Conservation (phyloP, 2,888 invertebrate species). For the Aplocera efformata region DNA sequence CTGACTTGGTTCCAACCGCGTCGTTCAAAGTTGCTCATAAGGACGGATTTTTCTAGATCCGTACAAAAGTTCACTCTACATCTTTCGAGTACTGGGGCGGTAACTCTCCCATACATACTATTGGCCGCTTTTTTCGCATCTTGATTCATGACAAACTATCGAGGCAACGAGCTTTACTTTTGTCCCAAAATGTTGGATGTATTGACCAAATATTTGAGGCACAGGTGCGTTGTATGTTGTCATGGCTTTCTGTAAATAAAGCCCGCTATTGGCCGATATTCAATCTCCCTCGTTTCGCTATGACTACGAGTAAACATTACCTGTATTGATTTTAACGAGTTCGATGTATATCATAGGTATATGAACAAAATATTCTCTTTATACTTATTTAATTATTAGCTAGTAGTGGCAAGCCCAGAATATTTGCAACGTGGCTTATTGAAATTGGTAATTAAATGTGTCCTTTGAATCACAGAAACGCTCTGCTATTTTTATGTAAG, state of each 20-base stretch:
- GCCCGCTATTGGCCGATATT: slow-evolving; percentile 47
- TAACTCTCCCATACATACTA: slow-evolving; percentile 70
- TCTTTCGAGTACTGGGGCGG: slow-evolving; percentile 61
- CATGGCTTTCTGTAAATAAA: slow-evolving; percentile 53
- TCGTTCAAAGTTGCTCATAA: slow-evolving; percentile 56
- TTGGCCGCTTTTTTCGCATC: slow-evolving; percentile 57
- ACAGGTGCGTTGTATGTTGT: slow-evolving; percentile 51
- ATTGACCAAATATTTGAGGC: slow-evolving; percentile 49
- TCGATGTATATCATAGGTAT: slow-evolving; percentile 34
- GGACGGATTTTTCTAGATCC: slow-evolving; percentile 54
- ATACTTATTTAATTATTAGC: too few species aligned
- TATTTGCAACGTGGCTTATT: too few species aligned
- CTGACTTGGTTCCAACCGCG: slow-evolving; percentile 87
- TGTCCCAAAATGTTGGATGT: slow-evolving; percentile 33
- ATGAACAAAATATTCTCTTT: too few species aligned
- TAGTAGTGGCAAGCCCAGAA: too few species aligned
- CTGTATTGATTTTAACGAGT: slow-evolving; percentile 56
- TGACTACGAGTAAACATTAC: slow-evolving; percentile 62
- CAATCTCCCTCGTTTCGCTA: slow-evolving; percentile 55
- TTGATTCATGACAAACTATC: slow-evolving; percentile 45
- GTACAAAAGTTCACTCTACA: slow-evolving; percentile 67
- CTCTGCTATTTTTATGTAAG: too few species aligned
- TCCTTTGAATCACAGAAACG: too few species aligned
- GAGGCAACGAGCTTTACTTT: slow-evolving; percentile 7
- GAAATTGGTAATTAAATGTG: too few species aligned